Evolutionary conservation across 1,140 invertebrate species (phyloP).

Genomic region (Papilio polyxenes): DNA sequence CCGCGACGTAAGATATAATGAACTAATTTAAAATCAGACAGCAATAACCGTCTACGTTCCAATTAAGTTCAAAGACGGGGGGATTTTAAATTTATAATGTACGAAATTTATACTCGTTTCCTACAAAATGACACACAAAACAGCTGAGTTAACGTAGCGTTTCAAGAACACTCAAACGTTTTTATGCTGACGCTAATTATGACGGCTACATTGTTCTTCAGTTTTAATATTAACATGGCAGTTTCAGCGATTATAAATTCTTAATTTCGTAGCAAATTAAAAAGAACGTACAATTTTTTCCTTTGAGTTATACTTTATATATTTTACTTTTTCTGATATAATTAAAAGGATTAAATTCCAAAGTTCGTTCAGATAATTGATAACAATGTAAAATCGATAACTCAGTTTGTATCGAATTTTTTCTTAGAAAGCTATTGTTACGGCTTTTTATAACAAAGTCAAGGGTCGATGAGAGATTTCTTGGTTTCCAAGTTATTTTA

Average conservation of each 20-base stretch:
- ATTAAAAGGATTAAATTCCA: background rate
- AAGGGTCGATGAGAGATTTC: background rate
- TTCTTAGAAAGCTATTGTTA: background rate
- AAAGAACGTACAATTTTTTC: background rate
- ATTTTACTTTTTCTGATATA: background rate
- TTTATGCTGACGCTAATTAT: conserved; percentile 36
- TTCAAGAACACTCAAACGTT: conserved; percentile 27
- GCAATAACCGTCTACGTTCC: background rate
- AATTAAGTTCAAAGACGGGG: background rate
- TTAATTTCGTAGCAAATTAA: background rate
- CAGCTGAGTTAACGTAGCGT: background rate
- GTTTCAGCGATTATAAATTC: background rate
- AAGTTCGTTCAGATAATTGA: background rate
- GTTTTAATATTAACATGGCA: conserved; percentile 18
- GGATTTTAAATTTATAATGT: conserved; percentile 14
- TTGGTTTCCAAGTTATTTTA: background rate
- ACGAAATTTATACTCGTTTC: background rate
- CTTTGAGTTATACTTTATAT: background rate
- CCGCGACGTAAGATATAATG: background rate
- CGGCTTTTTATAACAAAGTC: background rate
- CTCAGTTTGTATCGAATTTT: background rate
- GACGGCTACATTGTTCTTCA: conserved; percentile 8
- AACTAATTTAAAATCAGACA: conserved; percentile 2
- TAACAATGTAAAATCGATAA: background rate
- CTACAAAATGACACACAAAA: conserved; percentile 25